These are phyloP conservation scores for Harpagifer antarcticus DNA, from an alignment of 2,797 vertebrate species.

Conservation along the genomic window DNA sequence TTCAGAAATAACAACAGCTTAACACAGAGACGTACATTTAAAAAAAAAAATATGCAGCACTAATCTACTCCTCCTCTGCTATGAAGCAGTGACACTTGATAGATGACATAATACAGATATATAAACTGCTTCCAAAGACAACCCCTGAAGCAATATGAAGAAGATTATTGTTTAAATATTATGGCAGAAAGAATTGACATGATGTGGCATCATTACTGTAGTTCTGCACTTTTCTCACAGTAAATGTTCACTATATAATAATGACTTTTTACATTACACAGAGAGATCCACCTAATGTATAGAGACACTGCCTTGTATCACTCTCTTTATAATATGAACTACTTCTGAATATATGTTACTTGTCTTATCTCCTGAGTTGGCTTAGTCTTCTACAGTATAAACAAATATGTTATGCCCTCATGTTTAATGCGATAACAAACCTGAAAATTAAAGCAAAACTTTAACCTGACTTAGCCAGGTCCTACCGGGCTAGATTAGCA, in stretches of 20 bases:
- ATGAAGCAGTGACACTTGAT: slow-evolving; percentile 29
- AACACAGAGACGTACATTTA: slow-evolving; percentile 3
- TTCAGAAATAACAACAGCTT: slow-evolving; percentile 18
- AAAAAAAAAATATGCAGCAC: not conserved
- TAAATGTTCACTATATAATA: slow-evolving; percentile 20
- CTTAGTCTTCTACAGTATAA: not conserved
- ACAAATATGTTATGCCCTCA: not conserved
- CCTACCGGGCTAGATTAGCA: not conserved
- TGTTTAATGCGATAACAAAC: not conserved
- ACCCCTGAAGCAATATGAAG: not conserved
- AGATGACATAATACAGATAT: slow-evolving; percentile 29
- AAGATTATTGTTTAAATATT: slow-evolving; percentile 4
- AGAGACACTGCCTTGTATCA: not conserved
- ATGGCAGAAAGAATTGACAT: slow-evolving; percentile 11
- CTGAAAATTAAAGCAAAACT: not conserved
- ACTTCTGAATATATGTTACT: not conserved
- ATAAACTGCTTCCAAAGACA: slow-evolving; percentile 21
- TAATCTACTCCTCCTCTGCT: slow-evolving; percentile 1
- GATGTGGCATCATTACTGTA: slow-evolving; percentile 4
- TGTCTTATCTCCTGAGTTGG: no score
- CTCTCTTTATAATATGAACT: not conserved
- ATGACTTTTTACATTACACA: not conserved
- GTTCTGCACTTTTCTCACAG: not conserved
- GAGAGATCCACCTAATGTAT: not conserved
- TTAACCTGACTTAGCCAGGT: not conserved